Percentiles rank a stretch among this genome's conserved stretches.
phyloP scores from a whole-genome alignment of 2,797 vertebrate genomes.

The Gymnothorax reevesii region DNA sequence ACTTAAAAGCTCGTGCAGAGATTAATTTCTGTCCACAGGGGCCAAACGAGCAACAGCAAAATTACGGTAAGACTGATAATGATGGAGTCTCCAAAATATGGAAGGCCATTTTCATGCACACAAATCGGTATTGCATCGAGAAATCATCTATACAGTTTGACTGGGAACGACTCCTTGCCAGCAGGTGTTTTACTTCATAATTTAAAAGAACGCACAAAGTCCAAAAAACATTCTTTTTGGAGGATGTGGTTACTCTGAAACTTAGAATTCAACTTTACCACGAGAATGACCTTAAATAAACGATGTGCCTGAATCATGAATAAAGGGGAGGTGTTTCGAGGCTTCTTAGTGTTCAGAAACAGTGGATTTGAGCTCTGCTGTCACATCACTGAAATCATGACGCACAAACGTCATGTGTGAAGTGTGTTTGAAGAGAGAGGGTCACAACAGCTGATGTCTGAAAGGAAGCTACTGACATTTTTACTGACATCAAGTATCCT shows the following conservation, averaged over 20 bases:
- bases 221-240: not conserved
- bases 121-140: not conserved
- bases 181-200: conserved; percentile 1
- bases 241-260: not conserved
- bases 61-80: not conserved
- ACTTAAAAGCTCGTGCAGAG: conserved; percentile 15
- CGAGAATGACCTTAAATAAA: not conserved
- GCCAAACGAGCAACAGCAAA: not conserved
- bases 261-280: not conserved
- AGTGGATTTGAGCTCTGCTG: not conserved
- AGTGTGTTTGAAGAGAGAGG: not conserved
- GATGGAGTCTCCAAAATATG: not conserved
- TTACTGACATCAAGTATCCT: not conserved
- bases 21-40: not conserved
- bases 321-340: not conserved
- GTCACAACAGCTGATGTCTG: not conserved
- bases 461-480: not conserved
- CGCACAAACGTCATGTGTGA: not conserved
- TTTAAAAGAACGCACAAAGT: not conserved
- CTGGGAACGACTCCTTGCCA: not conserved
- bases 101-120: not conserved
- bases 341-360: not conserved
- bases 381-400: not conserved
- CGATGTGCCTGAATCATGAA: not conserved
- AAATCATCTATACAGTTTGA: not conserved